Evolutionary conservation across 2,888 invertebrate genomes (phyloP), one percentile per base, ranked within the genome.

Genomic region (Tuta absoluta): DNA sequence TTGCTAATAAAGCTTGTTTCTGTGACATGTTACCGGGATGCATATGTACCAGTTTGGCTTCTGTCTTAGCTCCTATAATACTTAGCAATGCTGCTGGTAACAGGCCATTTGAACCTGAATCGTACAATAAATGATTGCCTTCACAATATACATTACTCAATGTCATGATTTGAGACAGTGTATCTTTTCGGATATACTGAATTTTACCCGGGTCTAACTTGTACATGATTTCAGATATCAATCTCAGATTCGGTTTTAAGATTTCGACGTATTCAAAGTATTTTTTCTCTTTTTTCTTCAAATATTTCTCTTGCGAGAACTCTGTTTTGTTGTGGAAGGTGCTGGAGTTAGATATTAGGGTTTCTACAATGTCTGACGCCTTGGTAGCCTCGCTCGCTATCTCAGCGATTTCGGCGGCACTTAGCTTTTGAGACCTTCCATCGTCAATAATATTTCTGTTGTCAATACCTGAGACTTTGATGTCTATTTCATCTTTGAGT

Each of bases 231-330:
- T 98, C 96, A 21, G 95, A 92, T 56, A 99, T 85, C n/a, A 96
- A 87, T 57, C 97, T 92, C 65, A 98, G 93, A 45, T 94, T 96
- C 0, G 99, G 98, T 78, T 93, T 94, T 5, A 95, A 89, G 59
- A 99, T 93, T 71, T 95, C 95, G 17, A 98, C 89, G 77, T 95
- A 96, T 76, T 96, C 96, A 79, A 95, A 96, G 86, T 98, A 99
- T 86, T 99, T 99, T 74, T 95, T 96, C 76, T 97, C 96, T 84
- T 99, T 99, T 82, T 99, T 99, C 75, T 95, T 96, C 53, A 99
- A 92, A 84, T 99, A 99, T 83, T 99, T 99, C 73, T 97, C 97
- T 84, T 99, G 97, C 0, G 96, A 96, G 84, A 95, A 99, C 76
- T 96, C 97, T 0, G 98, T 99, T 92, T 98, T 98, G 64, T 94